Evolutionary conservation across 2,113 vertebrate genomes (phyloP).

Genomic region (Larimichthys crocea): DNA sequence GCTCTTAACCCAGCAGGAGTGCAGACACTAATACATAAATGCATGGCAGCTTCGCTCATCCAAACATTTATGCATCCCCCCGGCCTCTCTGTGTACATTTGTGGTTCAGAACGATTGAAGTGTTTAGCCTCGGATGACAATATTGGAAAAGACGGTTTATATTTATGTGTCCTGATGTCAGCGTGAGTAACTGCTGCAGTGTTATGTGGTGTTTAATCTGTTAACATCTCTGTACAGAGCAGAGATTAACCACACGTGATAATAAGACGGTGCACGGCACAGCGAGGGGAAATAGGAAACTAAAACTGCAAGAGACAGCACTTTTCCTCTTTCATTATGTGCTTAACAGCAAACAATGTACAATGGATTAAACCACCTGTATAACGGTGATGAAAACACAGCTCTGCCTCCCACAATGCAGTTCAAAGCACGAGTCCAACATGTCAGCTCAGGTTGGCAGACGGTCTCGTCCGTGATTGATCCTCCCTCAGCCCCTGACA

Average conservation of each 20-base stretch:
- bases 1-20: constrained; percentile 69
- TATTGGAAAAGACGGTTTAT: constrained; percentile 25
- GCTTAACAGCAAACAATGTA: constrained; percentile 57
- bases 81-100: constrained; percentile 48
- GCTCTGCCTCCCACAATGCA: constrained; percentile 71
- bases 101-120: constrained; percentile 32
- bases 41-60: constrained; percentile 60
- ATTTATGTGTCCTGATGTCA: constrained; percentile 36
- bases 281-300: constrained; percentile 34
- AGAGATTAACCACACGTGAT: constrained; percentile 42
- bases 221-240: constrained; percentile 17
- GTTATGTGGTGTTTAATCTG: constrained; percentile 48
- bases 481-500: constrained; percentile 55
- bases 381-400: constrained; percentile 50
- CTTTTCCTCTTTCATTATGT: constrained; percentile 62
- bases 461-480: constrained; percentile 48
- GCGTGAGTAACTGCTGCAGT: constrained; percentile 6
- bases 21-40: constrained; percentile 74
- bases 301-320: constrained; percentile 30
- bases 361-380: constrained; percentile 64
- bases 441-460: constrained; percentile 69
- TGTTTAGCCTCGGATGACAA: constrained; percentile 55
- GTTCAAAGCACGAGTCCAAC: constrained; percentile 64
- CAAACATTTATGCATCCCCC: constrained; percentile 63
- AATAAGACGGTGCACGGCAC: constrained; percentile 23